These are phyloP conservation scores for Tragelaphus imberbis DNA, from an alignment of 2,113 vertebrate species.

Conservation along the genomic window DNA sequence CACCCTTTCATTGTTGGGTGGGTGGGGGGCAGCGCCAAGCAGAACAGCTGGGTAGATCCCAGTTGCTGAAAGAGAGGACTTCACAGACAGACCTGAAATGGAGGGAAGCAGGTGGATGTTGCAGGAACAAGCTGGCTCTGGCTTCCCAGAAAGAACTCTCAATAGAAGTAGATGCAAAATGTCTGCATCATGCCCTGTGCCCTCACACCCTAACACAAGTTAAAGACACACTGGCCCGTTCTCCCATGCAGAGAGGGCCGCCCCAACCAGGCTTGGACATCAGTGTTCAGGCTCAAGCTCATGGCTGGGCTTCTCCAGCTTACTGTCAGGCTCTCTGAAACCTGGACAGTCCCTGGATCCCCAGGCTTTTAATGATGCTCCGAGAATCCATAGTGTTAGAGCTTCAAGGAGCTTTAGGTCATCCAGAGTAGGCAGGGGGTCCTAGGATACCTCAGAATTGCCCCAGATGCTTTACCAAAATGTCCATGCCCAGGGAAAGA, in stretches of 20 bases:
- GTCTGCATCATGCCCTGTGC: not conserved
- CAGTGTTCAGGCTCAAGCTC: not conserved
- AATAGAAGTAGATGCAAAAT: not conserved
- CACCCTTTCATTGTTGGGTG: not conserved
- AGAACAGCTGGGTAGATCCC: not conserved
- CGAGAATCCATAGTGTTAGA: not conserved
- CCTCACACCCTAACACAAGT: not conserved
- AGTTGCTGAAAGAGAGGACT: not conserved
- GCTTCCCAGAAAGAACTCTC: not conserved
- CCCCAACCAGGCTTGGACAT: not conserved
- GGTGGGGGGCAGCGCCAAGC: not conserved
- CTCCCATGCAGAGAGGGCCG: not conserved
- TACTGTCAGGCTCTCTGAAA: not conserved
- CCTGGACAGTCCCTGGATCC: not conserved
- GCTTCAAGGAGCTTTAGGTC: not conserved
- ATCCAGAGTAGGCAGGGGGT: not conserved
- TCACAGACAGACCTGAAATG: not conserved
- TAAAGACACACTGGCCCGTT: not conserved
- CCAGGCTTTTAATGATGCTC: not conserved
- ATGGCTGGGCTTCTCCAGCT: fast-evolving
- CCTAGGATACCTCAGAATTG: not conserved
- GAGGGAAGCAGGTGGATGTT: not conserved
- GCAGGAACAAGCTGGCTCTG: not conserved
- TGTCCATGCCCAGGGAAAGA: not conserved
- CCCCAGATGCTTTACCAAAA: not conserved